Evolutionary conservation across 1,140 invertebrate species (phyloP).

Genomic region (Heliconius nattereri): DNA sequence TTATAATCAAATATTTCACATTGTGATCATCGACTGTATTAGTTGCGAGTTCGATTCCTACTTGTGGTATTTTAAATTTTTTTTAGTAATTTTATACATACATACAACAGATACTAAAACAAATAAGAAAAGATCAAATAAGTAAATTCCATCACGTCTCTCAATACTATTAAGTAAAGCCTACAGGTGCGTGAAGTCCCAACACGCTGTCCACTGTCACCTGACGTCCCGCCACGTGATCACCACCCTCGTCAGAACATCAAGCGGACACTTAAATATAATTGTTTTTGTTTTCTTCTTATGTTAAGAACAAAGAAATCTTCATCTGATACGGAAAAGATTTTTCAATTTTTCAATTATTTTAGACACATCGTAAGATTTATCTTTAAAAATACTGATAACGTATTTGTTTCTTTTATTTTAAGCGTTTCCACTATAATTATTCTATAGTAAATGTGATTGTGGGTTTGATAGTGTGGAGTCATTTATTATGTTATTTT

Average conservation of each 20-base stretch:
- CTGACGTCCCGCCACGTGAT: not conserved
- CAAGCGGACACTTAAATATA: not conserved
- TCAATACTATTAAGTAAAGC: not conserved
- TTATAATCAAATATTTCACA: not conserved
- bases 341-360: not conserved
- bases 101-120: not conserved
- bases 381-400: too few relatives aligned
- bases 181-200: not conserved
- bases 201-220: constrained; percentile 1
- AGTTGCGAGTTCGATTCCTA: too few relatives aligned
- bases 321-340: not conserved
- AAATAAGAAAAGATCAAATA: not conserved
- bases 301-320: not conserved
- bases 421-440: too few relatives aligned
- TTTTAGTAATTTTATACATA: too few relatives aligned
- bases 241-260: not conserved
- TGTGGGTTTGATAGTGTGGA: too few relatives aligned
- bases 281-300: not conserved
- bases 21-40: too few relatives aligned
- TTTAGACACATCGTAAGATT: not conserved
- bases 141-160: not conserved
- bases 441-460: too few relatives aligned
- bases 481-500: too few relatives aligned
- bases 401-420: too few relatives aligned
- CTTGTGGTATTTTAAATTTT: too few relatives aligned